Percentiles rank a stretch among this genome's conserved stretches.
Evolutionary conservation across 2,797 vertebrate genomes (phyloP).

Genomic region (Okamejei kenojei): DNA sequence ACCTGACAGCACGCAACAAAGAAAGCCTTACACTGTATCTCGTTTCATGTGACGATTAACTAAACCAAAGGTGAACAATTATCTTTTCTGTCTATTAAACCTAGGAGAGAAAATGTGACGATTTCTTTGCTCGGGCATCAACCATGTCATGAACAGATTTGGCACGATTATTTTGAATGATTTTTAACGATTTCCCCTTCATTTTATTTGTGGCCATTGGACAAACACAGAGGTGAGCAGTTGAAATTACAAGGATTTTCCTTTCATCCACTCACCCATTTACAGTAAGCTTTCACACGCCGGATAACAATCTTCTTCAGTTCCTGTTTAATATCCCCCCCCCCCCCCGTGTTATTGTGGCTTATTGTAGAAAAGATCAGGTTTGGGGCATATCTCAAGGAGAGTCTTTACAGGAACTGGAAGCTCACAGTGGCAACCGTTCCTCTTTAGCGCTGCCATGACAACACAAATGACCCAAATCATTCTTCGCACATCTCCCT

Average conservation of each 20-base stretch:
- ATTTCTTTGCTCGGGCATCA: too few relatives aligned
- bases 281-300: background rate
- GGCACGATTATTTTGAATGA: background rate
- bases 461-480: background rate
- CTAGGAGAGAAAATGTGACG: background rate
- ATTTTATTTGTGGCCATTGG: background rate
- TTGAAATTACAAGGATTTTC: background rate
- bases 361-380: background rate
- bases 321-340: background rate
- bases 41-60: too few relatives aligned
- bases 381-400: background rate
- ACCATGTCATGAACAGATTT: background rate
- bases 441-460: background rate
- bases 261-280: background rate
- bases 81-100: background rate
- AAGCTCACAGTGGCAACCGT: background rate
- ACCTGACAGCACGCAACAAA: too few relatives aligned
- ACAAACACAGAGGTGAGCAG: background rate
- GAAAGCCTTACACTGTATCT: too few relatives aligned
- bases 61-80: background rate
- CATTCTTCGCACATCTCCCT: background rate
- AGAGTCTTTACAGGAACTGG: background rate
- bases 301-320: background rate
- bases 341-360: background rate
- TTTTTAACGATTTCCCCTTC: background rate